Evolutionary conservation across 2,113 vertebrate species (phyloP), one percentile per base, ranked within the genome.

Genomic region (Gallinago undulata): DNA sequence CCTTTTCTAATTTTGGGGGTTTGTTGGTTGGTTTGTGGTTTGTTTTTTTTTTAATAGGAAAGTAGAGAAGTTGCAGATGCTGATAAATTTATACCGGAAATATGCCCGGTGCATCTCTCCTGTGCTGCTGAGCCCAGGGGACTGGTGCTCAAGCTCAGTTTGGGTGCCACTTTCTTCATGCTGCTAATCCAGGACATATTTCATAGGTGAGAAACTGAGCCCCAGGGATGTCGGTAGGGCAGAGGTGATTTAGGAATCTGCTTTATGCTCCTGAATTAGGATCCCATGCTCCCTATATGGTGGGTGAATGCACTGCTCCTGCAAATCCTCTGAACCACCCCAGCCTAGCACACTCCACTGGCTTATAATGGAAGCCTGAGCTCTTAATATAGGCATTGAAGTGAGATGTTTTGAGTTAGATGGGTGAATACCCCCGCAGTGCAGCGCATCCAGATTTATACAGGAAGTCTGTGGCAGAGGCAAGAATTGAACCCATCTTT

Each of bases 401-500:
- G 89, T 89, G 59, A 5, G 35, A 96, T 82, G 93, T 19, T 96
- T 91, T 87, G 89, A 87, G 91, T 95, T 87, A 94, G 51, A 60
- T 67, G 73, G 60, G 91, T 51, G 69, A 94, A 56, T 68, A 72
- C 45, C 64, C 24, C 55, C 33, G 10, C 3, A 0, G 39, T 81
- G 89, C 80, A 82, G 48, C 8, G 2, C 0, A 5, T 96, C 89
- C 93, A 93, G 79, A 57, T 93, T 96, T 94, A 93, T 94, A 94
- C 88, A 97, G 94, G 96, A 96, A 96, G 96, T 73, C 86, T 93
- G 95, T 96, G 96, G 93, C 92, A 95, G 84, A 96, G 89, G 88
- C 86, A 96, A 96, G 96, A 97, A 96, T 94, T 96, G 93, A 96
- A 96, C 93, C 90, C 96, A 97, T 92, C 92, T 96, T 97, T 96